Evolutionary conservation across 2,888 invertebrate species (phyloP).

Genomic region (Kuschelorhynchus macadamiae): DNA sequence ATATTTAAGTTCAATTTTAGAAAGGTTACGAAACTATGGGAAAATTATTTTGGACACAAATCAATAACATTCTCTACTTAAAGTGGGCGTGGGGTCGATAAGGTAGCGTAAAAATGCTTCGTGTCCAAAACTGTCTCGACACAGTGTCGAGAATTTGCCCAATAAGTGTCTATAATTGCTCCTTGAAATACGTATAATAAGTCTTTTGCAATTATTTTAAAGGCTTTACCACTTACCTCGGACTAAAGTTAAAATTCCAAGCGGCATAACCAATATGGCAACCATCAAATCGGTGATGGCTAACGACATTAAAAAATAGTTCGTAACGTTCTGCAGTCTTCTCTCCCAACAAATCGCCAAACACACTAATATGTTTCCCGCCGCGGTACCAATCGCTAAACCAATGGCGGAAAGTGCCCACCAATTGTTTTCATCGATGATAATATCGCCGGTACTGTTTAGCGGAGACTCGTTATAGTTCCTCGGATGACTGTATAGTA

Average conservation of each 20-base stretch:
- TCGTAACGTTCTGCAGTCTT: slow-evolving; percentile 95
- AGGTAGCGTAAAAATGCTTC: too few relatives aligned
- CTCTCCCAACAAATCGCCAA: slow-evolving; percentile 93
- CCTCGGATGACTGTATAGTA: slow-evolving; percentile 55
- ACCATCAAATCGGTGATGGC: slow-evolving; percentile 97
- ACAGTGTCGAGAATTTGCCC: too few relatives aligned
- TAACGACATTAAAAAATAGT: slow-evolving; percentile 96
- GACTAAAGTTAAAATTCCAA: slow-evolving; percentile 87
- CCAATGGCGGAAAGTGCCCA: slow-evolving; percentile 85
- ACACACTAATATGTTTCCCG: slow-evolving; percentile 95
- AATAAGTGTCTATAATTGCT: too few relatives aligned
- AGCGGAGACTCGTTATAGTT: slow-evolving; percentile 12
- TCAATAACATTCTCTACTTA: too few relatives aligned
- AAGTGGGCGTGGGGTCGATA: too few relatives aligned
- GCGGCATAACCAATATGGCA: slow-evolving; percentile 95
- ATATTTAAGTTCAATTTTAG: too few relatives aligned
- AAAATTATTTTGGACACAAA: too few relatives aligned
- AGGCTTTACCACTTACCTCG: slow-evolving; percentile 79
- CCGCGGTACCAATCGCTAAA: slow-evolving; percentile 87
- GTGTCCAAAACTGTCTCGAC: too few relatives aligned
- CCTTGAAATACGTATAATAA: neutral
- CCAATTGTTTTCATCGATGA: slow-evolving; percentile 76
- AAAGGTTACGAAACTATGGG: too few relatives aligned
- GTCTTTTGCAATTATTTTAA: too few relatives aligned
- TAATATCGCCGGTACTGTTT: slow-evolving; percentile 34